These are phyloP conservation scores for Callospermophilus lateralis DNA, from an alignment of 2,113 vertebrate species.

Conservation along the genomic window DNA sequence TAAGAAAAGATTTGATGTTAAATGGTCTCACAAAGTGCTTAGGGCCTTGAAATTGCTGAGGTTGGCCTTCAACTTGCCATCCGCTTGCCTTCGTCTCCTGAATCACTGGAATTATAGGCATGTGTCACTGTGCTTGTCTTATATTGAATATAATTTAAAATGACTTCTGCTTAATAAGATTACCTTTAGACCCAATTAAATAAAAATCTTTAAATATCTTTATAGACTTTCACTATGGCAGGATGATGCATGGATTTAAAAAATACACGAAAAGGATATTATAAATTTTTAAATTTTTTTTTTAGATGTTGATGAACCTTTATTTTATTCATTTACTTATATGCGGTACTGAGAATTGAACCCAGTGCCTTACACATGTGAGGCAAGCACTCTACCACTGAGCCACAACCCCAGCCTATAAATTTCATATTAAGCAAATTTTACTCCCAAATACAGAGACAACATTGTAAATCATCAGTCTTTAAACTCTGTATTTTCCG, in stretches of 20 bases:
- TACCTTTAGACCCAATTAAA: conserved; percentile 30
- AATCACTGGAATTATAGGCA: background rate
- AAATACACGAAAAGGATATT: background rate
- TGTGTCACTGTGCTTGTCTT: background rate
- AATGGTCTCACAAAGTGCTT: background rate
- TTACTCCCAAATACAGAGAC: conserved; percentile 51
- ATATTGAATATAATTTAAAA: conserved; percentile 40
- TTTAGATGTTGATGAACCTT: too few relatives aligned
- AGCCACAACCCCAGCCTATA: too few relatives aligned
- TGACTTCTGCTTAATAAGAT: conserved; percentile 32
- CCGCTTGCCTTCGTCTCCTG: background rate
- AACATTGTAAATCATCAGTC: background rate
- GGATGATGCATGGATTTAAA: background rate
- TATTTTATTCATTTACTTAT: too few relatives aligned
- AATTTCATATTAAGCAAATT: conserved; percentile 54
- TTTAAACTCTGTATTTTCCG: conserved; percentile 26
- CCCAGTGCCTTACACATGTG: too few relatives aligned
- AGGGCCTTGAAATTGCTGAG: background rate
- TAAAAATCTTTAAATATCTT: conserved; percentile 25
- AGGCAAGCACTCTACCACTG: too few relatives aligned
- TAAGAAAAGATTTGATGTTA: background rate
- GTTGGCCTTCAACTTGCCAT: background rate
- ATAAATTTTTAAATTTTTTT: too few relatives aligned
- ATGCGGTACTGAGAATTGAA: too few relatives aligned
- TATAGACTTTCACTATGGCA: conserved; percentile 27